Conservation (phyloP, 2,113 vertebrate species). For the Motacilla tschutschensis region DNA sequence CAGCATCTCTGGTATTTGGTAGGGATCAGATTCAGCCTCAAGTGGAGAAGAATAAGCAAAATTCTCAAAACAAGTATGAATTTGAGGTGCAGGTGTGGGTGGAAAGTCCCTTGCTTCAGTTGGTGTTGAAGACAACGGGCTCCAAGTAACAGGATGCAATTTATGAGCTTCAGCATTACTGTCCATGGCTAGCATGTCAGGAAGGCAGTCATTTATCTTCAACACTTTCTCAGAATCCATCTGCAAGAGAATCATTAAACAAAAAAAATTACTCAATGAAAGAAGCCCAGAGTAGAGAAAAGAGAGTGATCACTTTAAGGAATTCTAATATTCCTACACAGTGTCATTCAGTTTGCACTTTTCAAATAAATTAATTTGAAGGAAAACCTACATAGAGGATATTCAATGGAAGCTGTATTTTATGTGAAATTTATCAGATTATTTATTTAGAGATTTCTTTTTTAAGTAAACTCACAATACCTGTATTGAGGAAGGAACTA, state of each 20-base stretch:
- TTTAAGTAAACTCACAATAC: background rate
- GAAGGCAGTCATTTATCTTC: slow-evolving; percentile 45
- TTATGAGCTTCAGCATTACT: slow-evolving; percentile 13
- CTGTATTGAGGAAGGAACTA: background rate
- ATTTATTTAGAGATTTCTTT: background rate
- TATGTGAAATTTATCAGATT: background rate
- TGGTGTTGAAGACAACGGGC: background rate
- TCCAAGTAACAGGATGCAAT: background rate
- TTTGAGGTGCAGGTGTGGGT: background rate
- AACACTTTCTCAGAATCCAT: slow-evolving; percentile 35
- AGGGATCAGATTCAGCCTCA: background rate
- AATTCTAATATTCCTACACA: background rate
- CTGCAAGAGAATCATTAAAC: slow-evolving; percentile 22
- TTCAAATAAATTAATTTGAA: background rate
- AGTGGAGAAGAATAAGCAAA: slow-evolving; percentile 52
- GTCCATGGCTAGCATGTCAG: slow-evolving; percentile 56
- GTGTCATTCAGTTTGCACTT: background rate
- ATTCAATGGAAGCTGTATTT: background rate
- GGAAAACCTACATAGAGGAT: background rate
- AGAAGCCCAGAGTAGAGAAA: background rate
- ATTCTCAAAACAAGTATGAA: slow-evolving; percentile 65
- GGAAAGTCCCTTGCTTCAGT: background rate
- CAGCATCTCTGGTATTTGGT: background rate
- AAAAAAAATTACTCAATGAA: background rate
- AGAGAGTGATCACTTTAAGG: background rate